A percentile compares a stretch with the other conserved stretches of the same genome.
These are phyloP conservation scores for Drosophila rellima DNA, from an alignment of 2,888 invertebrate species.

Conservation along the genomic window DNA sequence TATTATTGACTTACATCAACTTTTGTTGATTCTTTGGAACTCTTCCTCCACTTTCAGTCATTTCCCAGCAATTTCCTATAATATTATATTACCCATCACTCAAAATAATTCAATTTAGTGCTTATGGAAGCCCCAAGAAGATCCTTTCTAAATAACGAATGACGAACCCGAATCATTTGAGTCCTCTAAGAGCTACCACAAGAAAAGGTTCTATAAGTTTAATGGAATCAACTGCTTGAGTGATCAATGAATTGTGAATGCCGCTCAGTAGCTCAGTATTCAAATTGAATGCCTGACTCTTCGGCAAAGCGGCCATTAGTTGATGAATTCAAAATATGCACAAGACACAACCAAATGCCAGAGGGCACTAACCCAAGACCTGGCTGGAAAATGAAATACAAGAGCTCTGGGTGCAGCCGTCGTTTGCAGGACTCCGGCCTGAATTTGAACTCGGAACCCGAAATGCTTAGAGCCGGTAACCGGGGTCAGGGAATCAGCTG, in stretches of 20 bases:
- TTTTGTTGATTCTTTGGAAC: neutral
- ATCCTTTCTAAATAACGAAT: conserved; percentile 17
- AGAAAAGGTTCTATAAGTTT: conserved; percentile 31
- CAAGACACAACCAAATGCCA: conserved; percentile 50
- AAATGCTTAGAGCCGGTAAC: conserved; percentile 33
- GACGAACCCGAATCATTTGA: conserved; percentile 8
- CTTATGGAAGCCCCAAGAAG: conserved; percentile 20
- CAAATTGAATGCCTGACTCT: conserved; percentile 50
- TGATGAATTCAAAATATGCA: conserved; percentile 68
- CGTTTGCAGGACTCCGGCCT: conserved; percentile 19
- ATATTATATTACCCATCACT: neutral
- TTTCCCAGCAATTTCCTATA: neutral
- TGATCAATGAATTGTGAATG: conserved; percentile 44
- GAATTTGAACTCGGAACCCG: conserved; percentile 14
- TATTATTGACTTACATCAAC: too few species aligned
- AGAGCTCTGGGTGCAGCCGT: conserved; percentile 74
- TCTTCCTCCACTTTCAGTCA: neutral
- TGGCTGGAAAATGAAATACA: conserved; percentile 61
- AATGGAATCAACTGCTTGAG: conserved; percentile 71
- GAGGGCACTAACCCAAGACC: conserved; percentile 71
- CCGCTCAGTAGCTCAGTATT: conserved; percentile 51
- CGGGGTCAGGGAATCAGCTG: conserved; percentile 77
- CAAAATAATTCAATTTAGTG: conserved; percentile 38
- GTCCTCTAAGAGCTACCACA: conserved; percentile 30
- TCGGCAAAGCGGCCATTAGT: conserved; percentile 57